Percentiles rank a stretch among this genome's conserved stretches.
Conservation (phyloP, 2,797 vertebrate genomes). For the Tachyglossus aculeatus region DNA sequence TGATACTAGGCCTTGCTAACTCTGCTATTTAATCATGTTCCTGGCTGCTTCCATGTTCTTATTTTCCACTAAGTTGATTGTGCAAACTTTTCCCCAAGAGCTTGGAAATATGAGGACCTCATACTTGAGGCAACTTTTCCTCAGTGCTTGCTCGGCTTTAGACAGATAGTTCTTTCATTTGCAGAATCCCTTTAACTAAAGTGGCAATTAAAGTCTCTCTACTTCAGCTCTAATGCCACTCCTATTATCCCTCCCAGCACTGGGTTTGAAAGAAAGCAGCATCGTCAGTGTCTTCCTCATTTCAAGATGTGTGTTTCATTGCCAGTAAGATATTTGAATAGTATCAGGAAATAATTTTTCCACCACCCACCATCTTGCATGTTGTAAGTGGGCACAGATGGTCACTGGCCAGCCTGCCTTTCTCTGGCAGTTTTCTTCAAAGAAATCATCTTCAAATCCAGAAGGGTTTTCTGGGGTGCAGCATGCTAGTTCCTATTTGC, state of each 20-base stretch:
- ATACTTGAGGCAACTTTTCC: constrained; percentile 3
- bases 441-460: neutral
- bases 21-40: too few species aligned
- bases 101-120: constrained; percentile 7
- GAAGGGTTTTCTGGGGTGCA: neutral
- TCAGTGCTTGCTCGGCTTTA: neutral
- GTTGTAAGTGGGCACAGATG: too few species aligned
- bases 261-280: neutral
- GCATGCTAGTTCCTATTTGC: too few species aligned
- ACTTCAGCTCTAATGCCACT: neutral
- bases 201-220: constrained; percentile 14
- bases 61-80: neutral
- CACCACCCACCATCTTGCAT: too few species aligned
- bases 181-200: constrained; percentile 16
- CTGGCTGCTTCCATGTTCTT: too few species aligned
- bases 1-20: too few species aligned
- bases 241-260: neutral
- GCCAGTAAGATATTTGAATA: too few species aligned
- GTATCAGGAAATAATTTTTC: too few species aligned
- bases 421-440: neutral
- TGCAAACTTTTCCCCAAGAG: constrained; percentile 2
- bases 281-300: neutral
- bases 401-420: too few species aligned
- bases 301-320: neutral
- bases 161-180: neutral